Conservation (phyloP, 2,113 vertebrate genomes). For the Dendrocopos noguchii region DNA sequence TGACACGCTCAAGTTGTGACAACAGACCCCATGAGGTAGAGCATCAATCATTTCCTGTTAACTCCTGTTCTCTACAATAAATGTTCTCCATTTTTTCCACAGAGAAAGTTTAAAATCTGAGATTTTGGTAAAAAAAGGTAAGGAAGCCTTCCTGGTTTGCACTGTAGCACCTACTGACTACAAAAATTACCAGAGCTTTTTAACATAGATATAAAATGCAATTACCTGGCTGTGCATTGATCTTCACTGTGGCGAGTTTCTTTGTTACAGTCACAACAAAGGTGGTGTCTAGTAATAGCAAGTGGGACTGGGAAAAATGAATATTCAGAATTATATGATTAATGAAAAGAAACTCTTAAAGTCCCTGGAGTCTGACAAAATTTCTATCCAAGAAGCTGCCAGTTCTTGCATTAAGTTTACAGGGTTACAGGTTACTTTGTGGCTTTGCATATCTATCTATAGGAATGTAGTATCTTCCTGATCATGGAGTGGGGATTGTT, state of each 20-base stretch:
- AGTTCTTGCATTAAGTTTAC: not conserved
- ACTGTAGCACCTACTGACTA: not conserved
- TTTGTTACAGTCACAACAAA: slow-evolving; percentile 35
- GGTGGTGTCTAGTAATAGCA: not conserved
- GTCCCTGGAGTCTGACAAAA: not conserved
- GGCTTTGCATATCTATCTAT: not conserved
- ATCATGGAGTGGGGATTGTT: not conserved
- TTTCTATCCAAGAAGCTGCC: not conserved
- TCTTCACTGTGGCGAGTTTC: slow-evolving; percentile 32
- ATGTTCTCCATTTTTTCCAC: not conserved
- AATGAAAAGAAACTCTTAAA: not conserved
- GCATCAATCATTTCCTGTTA: not conserved
- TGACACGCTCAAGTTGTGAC: not conserved
- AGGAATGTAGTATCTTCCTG: not conserved
- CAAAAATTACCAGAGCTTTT: slow-evolving; percentile 40
- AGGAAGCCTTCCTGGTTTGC: not conserved
- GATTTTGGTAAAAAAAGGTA: not conserved
- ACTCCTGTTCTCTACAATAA: not conserved
- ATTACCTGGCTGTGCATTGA: slow-evolving; percentile 29
- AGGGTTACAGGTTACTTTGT: not conserved
- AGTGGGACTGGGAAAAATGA: not conserved
- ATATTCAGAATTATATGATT: not conserved
- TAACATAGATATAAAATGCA: slow-evolving; percentile 24
- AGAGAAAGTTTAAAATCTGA: not conserved
- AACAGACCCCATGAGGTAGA: not conserved